A percentile compares a stretch with the other conserved stretches of the same genome.
Evolutionary conservation across 2,888 invertebrate species (phyloP).

Genomic region (Blera fallax): DNA sequence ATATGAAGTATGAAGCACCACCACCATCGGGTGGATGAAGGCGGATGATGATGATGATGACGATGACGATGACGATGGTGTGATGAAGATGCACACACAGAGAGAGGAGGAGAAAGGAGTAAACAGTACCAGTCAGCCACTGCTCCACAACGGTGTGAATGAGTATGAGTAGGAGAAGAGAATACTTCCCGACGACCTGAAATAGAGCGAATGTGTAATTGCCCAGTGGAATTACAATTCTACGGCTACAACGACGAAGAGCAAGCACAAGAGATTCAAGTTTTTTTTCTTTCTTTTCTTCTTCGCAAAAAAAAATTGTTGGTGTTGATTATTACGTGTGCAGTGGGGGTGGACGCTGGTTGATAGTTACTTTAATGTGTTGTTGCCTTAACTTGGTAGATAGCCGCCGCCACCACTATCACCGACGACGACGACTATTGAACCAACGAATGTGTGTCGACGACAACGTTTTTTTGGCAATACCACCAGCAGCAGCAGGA

Average conservation of each 20-base stretch:
- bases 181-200: neutral
- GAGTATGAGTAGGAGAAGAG: neutral
- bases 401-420: neutral
- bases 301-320: constrained; percentile 40
- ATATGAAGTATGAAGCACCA: constrained; percentile 36
- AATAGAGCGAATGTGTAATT: constrained; percentile 51
- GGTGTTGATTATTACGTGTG: constrained; percentile 34
- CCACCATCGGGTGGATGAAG: neutral
- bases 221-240: constrained; percentile 37
- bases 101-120: neutral
- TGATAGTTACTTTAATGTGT: constrained; percentile 17
- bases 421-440: neutral
- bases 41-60: constrained; percentile 2
- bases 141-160: constrained; percentile 37
- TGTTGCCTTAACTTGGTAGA: neutral
- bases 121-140: too few species aligned
- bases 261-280: neutral
- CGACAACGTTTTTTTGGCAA: constrained; percentile 2
- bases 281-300: too few species aligned
- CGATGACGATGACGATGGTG: constrained; percentile 23
- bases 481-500: neutral
- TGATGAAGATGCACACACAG: constrained; percentile 38
- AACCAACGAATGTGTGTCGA: constrained; percentile 21
- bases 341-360: constrained; percentile 12
- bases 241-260: neutral